These are phyloP conservation scores for Philotrypesis tridentata DNA, from an alignment of 1,140 invertebrate species.

Conservation along the genomic window DNA sequence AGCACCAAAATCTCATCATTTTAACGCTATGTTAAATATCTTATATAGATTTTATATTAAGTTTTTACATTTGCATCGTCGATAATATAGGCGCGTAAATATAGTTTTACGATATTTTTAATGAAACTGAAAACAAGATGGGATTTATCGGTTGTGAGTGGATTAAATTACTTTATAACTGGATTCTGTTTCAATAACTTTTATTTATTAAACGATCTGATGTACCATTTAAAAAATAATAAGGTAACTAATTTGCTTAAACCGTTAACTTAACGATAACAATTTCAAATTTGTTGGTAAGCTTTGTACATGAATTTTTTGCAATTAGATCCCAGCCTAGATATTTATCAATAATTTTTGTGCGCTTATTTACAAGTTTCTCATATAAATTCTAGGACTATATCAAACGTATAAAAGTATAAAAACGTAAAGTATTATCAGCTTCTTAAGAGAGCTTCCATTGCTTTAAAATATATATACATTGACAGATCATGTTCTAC, in stretches of 20 bases:
- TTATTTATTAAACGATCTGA: conserved; percentile 44
- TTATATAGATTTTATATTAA: too few species aligned
- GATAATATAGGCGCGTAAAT: too few species aligned
- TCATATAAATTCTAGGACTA: neutral
- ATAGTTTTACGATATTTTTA: neutral
- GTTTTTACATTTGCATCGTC: too few species aligned
- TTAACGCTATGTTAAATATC: too few species aligned
- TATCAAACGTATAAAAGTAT: neutral
- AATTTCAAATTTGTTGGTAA: conserved; percentile 12
- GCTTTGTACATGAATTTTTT: conserved; percentile 26
- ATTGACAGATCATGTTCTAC: conserved; percentile 31
- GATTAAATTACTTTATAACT: neutral
- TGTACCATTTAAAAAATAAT: conserved; percentile 32
- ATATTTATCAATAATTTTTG: neutral
- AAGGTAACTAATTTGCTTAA: conserved; percentile 34
- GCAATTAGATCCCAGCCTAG: neutral
- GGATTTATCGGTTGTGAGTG: neutral
- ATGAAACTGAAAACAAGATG: neutral
- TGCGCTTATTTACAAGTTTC: conserved; percentile 37
- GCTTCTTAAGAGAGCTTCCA: neutral
- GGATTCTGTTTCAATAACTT: conserved; percentile 42
- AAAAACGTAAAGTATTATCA: neutral
- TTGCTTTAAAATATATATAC: neutral
- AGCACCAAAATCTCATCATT: too few species aligned
- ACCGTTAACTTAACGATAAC: conserved; percentile 30